phyloP scores from a whole-genome alignment of 2,888 invertebrate species.

The Pristionchus mayeri region DNA sequence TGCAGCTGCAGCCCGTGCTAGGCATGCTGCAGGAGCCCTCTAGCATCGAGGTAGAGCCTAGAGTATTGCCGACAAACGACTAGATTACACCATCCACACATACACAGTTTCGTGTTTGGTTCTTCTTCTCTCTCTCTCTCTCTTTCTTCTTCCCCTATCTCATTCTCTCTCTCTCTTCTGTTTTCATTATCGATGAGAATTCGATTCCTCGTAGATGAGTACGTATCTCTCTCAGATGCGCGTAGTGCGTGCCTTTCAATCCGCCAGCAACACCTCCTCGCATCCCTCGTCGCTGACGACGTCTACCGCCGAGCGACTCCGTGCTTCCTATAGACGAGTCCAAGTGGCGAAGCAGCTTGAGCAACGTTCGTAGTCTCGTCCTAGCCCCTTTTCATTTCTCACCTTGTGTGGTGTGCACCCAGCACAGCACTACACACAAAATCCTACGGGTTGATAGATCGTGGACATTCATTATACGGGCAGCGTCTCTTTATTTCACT shows the following conservation, averaged over 20 bases:
- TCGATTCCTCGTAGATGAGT: constrained; percentile 32
- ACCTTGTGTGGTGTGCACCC: background rate
- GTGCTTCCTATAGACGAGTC: constrained; percentile 72
- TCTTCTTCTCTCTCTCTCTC: constrained; percentile 10
- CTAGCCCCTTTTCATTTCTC: background rate
- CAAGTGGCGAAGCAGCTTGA: constrained; percentile 74
- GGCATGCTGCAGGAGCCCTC: background rate
- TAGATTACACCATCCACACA: constrained; percentile 19
- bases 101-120: constrained; percentile 32
- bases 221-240: constrained; percentile 70
- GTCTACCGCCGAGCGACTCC: constrained; percentile 73
- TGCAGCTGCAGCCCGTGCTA: background rate
- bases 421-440: background rate
- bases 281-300: constrained; percentile 74
- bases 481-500: too few species aligned
- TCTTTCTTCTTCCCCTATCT: background rate
- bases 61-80: background rate
- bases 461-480: too few species aligned
- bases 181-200: background rate
- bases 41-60: background rate
- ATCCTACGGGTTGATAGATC: too few species aligned
- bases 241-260: constrained; percentile 75
- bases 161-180: background rate
- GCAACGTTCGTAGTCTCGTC: constrained; percentile 67
- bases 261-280: constrained; percentile 65